Evolutionary conservation across 1,140 invertebrate genomes (phyloP), one percentile per base, ranked within the genome.

Genomic region (Achroia grisella): DNA sequence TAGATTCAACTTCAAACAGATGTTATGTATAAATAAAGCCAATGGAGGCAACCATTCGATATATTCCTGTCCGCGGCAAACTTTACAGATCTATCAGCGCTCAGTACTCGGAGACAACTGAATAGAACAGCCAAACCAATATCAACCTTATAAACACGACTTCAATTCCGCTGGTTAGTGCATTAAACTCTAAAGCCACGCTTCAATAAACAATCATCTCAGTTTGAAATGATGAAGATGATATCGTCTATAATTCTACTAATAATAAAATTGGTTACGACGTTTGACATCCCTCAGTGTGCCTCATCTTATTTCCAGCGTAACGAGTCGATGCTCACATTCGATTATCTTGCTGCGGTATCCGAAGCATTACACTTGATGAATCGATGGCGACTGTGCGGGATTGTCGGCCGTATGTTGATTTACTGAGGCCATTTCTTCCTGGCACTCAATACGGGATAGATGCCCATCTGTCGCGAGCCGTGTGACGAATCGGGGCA

Each of bases 11-110:
- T 85, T 79, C 78, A 79, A 85, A 85, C 78, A 85, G 76, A 82
- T 81, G 81, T 81, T 82, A 77, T 81, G 71, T 81, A 82, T 82
- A 85, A 82, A 85, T 85, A 85, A 84, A 82, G 74, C 76, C 65
- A 75, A 82, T 78, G 68, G 78, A 82, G 78, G 81, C 75, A 81
- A 72, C 75, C 70, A 75, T 74, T 79, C 81, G 78, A 85, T 82
- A 82, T 85, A 85, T 85, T 81, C 78, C 71, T 73, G 81, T 82
- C 81, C 73, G 78, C 81, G 76, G 81, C 76, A 82, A 80, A 82
- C 78, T 85, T 75, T 81, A 82, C 75, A 77, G 75, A 81, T 85
- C 77, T 82, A 84, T 84, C 78, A 73, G 64, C 59, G 49, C 55
- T 71, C 52, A 52, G 52, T 56, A 48, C 53, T 56, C 54, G 52